phyloP scores from a whole-genome alignment of 2,888 invertebrate species.

The Euplagia quadripunctaria region DNA sequence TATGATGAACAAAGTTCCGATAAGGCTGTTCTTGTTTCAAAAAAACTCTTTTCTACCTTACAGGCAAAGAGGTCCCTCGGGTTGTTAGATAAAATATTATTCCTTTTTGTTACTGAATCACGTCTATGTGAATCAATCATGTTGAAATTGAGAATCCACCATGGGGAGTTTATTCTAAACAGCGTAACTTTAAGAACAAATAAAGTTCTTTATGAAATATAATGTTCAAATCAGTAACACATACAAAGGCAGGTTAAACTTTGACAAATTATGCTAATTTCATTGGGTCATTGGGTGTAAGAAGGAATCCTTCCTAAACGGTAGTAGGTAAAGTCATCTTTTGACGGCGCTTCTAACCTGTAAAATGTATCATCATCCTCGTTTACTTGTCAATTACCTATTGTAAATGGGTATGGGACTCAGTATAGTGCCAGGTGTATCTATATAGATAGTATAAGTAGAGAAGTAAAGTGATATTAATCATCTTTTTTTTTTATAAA shows the following conservation, averaged over 20 bases:
- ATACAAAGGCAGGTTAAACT: too few relatives aligned
- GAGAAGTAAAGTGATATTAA: too few relatives aligned
- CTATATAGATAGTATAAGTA: too few relatives aligned
- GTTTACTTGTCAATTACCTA: too few relatives aligned
- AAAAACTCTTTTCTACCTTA: constrained; percentile 32
- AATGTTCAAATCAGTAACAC: neutral
- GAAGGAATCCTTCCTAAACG: neutral
- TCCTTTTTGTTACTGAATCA: constrained; percentile 48
- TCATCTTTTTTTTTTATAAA: too few relatives aligned
- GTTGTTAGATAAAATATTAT: constrained; percentile 45
- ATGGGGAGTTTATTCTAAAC: constrained; percentile 18
- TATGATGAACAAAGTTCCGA: constrained; percentile 8
- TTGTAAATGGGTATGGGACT: too few relatives aligned
- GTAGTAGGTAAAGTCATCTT: neutral
- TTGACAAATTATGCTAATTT: neutral
- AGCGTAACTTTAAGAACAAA: neutral
- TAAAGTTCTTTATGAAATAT: neutral
- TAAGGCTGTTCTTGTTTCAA: constrained; percentile 16
- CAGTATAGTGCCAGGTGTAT: too few relatives aligned
- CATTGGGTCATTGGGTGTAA: neutral
- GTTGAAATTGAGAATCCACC: constrained; percentile 40
- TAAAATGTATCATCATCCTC: too few relatives aligned
- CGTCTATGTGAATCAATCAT: constrained; percentile 44
- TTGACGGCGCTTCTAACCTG: neutral
- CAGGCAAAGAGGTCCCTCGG: constrained; percentile 33